A percentile compares a stretch with the other conserved stretches of the same genome.
phyloP scores from a whole-genome alignment of 2,888 invertebrate genomes.

The Euplagia quadripunctaria region DNA sequence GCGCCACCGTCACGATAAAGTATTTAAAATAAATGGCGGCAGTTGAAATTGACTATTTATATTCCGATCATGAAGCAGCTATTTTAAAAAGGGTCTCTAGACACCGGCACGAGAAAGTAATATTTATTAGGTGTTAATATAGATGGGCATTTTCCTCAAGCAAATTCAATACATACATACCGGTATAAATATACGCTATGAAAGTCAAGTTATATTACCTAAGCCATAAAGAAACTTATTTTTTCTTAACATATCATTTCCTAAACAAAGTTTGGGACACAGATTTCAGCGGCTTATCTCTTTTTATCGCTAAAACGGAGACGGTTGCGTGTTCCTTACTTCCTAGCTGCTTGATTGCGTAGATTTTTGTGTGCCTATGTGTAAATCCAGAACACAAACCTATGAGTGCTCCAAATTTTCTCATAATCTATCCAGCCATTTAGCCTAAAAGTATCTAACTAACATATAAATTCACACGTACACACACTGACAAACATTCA shows the following conservation, averaged over 20 bases:
- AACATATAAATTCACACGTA: too few relatives aligned
- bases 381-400: neutral
- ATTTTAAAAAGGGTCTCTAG: slow-evolving; percentile 34
- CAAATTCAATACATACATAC: neutral
- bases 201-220: too few relatives aligned
- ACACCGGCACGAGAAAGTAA: slow-evolving; percentile 16
- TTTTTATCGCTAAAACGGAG: too few relatives aligned
- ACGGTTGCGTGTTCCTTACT: too few relatives aligned
- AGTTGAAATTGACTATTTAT: slow-evolving; percentile 54
- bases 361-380: neutral
- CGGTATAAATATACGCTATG: neutral
- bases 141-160: neutral
- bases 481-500: too few relatives aligned
- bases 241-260: too few relatives aligned
- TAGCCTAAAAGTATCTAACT: neutral
- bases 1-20: slow-evolving; percentile 55
- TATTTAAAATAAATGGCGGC: slow-evolving; percentile 45
- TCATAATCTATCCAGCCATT: neutral
- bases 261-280: too few relatives aligned
- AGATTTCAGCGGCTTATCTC: too few relatives aligned
- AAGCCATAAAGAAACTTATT: too few relatives aligned
- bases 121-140: neutral
- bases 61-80: slow-evolving; percentile 46
- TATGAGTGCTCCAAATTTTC: neutral
- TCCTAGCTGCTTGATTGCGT: neutral